Percentiles rank a stretch among this genome's conserved stretches.
These are phyloP conservation scores for Crematogaster levior DNA, from an alignment of 2,888 invertebrate species.

Conservation along the genomic window DNA sequence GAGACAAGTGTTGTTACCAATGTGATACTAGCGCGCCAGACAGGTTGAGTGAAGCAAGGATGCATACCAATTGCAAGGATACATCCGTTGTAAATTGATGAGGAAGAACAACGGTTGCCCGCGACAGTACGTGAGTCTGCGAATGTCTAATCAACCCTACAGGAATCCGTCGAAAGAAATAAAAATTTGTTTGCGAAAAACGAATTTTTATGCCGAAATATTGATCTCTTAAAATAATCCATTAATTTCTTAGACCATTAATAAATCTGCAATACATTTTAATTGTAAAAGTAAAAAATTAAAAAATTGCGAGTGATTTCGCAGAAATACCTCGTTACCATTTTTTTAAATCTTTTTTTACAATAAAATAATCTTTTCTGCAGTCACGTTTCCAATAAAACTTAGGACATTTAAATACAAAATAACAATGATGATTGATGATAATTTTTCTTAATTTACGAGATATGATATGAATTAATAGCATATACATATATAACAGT, in stretches of 20 bases:
- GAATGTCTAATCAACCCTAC: slow-evolving; percentile 41
- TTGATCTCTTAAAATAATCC: not conserved
- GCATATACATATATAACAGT: no score
- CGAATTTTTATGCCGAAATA: not conserved
- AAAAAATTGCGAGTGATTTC: not conserved
- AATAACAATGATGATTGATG: not conserved
- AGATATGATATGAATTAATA: not conserved
- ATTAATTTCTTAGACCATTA: not conserved
- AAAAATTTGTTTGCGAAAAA: not conserved
- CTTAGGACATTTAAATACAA: not conserved
- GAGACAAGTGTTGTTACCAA: slow-evolving; percentile 56
- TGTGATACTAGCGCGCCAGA: slow-evolving; percentile 62
- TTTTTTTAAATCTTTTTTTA: not conserved
- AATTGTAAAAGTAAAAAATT: not conserved
- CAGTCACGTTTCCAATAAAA: not conserved
- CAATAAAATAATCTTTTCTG: not conserved
- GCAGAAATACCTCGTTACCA: not conserved
- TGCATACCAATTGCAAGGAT: slow-evolving; percentile 72
- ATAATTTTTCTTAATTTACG: not conserved
- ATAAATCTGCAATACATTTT: not conserved
- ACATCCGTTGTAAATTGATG: slow-evolving; percentile 68
- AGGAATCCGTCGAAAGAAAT: slow-evolving; percentile 15
- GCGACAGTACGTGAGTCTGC: slow-evolving; percentile 60
- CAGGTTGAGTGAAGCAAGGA: slow-evolving; percentile 61
- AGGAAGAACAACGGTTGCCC: slow-evolving; percentile 66